Evolutionary conservation across 2,888 invertebrate genomes (phyloP).

Genomic region (Drosophila buzzatii): DNA sequence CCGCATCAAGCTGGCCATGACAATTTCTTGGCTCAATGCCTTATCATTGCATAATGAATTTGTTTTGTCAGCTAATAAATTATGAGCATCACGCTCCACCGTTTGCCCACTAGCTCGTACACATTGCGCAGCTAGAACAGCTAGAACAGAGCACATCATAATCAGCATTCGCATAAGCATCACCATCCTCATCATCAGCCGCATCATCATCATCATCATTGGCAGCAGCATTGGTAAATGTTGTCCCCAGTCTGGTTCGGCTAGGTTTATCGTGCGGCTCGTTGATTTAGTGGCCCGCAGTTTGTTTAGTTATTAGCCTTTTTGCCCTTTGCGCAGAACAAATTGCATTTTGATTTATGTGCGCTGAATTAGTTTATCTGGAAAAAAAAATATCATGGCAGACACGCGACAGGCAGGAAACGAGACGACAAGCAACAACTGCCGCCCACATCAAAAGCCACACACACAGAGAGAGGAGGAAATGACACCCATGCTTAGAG

Average conservation of each 20-base stretch:
- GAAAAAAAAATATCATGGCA: conserved; percentile 15
- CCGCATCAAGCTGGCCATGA: conserved; percentile 54
- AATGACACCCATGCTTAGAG: conserved; percentile 50
- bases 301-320: conserved; percentile 80
- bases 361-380: conserved; percentile 68
- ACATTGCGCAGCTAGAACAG: conserved; percentile 7
- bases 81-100: conserved; percentile 71
- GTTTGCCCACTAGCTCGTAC: conserved; percentile 48
- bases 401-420: conserved; percentile 71
- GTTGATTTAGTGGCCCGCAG: conserved; percentile 78
- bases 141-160: conserved; percentile 60
- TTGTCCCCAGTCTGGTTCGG: conserved; percentile 39
- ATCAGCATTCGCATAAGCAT: conserved; percentile 61
- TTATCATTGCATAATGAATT: conserved; percentile 82
- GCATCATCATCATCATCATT: conserved; percentile 52
- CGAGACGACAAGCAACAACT: conserved; percentile 62
- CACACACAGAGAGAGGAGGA: conserved; percentile 30
- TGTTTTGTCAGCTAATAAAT: conserved; percentile 82
- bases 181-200: conserved; percentile 56
- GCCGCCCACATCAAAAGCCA: conserved; percentile 58
- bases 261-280: conserved; percentile 64
- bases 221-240: conserved; percentile 53
- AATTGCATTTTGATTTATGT: conserved; percentile 83
- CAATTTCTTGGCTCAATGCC: conserved; percentile 61
- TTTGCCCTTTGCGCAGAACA: conserved; percentile 79